Evolutionary conservation across 2,797 vertebrate species (phyloP).

Genomic region (Pyrocephalus nanus): DNA sequence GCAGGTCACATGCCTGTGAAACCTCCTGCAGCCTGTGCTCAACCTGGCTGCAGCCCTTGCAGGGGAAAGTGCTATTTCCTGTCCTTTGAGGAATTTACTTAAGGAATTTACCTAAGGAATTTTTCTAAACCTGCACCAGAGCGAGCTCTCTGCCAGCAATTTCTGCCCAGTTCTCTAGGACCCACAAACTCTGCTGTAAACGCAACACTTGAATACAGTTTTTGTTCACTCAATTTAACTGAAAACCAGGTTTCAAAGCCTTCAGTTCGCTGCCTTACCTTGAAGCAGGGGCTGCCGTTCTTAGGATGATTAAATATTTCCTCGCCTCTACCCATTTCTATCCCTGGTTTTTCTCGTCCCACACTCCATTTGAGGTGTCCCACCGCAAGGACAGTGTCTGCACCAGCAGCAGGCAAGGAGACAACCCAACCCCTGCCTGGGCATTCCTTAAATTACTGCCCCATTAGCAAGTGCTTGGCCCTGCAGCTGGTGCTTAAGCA

Average conservation of each 20-base stretch:
- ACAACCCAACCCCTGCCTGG: neutral
- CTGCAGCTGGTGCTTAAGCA: neutral
- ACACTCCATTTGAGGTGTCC: neutral
- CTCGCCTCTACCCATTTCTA: neutral
- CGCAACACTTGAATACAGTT: neutral
- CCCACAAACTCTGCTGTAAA: neutral
- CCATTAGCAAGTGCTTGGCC: neutral
- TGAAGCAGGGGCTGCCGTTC: neutral
- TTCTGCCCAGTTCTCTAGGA: neutral
- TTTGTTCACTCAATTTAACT: neutral
- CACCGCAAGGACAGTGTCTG: accelerated
- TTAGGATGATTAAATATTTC: neutral
- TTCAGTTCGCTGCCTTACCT: neutral
- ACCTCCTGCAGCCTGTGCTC: neutral
- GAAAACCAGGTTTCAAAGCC: neutral
- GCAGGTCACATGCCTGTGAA: neutral
- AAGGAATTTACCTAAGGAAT: neutral
- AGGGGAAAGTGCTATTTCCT: neutral
- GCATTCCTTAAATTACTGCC: neutral
- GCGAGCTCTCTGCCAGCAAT: neutral
- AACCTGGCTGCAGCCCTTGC: neutral
- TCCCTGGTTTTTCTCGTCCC: neutral
- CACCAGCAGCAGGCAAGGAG: neutral
- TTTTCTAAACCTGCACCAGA: neutral
- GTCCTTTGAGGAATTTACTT: neutral